Evolutionary conservation across 2,888 invertebrate genomes (phyloP).

Genomic region (Barypeithes pellucidus): DNA sequence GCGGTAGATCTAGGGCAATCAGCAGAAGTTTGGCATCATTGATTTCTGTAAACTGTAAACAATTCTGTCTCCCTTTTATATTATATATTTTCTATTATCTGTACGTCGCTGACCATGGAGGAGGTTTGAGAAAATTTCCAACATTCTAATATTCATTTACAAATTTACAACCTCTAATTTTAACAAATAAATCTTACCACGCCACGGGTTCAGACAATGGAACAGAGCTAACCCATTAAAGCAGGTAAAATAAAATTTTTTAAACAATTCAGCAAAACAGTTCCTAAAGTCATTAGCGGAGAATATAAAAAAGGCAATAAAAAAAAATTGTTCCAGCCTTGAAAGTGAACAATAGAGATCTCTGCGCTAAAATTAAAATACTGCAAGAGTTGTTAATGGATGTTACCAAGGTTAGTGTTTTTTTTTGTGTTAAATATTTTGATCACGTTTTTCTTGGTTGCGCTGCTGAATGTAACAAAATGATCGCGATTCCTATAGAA

Average conservation of each 20-base stretch:
- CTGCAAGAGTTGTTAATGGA: slow-evolving; percentile 40
- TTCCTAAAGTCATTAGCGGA: slow-evolving; percentile 46
- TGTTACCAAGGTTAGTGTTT: slow-evolving; percentile 38
- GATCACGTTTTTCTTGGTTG: slow-evolving; percentile 19
- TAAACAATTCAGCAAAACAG: slow-evolving; percentile 30
- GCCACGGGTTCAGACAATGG: slow-evolving; percentile 6
- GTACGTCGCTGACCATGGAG: too few relatives aligned
- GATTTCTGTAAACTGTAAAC: too few relatives aligned
- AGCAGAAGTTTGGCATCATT: too few relatives aligned
- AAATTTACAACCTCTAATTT: background rate
- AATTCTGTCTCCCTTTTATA: too few relatives aligned
- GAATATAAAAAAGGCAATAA: slow-evolving; percentile 43
- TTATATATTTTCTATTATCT: too few relatives aligned
- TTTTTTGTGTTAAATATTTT: slow-evolving; percentile 14
- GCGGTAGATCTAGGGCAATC: too few relatives aligned
- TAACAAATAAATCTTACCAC: background rate
- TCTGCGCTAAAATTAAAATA: slow-evolving; percentile 44
- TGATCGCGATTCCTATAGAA: background rate
- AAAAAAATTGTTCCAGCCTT: slow-evolving; percentile 45
- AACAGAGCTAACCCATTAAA: slow-evolving; percentile 13
- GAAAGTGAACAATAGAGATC: slow-evolving; percentile 44
- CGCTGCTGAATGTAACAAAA: background rate
- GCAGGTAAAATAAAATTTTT: slow-evolving; percentile 20
- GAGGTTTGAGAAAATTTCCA: too few relatives aligned
- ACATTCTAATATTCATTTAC: too few relatives aligned